Evolutionary conservation across 2,113 vertebrate genomes (phyloP).

Genomic region (Seriola rivoliana): DNA sequence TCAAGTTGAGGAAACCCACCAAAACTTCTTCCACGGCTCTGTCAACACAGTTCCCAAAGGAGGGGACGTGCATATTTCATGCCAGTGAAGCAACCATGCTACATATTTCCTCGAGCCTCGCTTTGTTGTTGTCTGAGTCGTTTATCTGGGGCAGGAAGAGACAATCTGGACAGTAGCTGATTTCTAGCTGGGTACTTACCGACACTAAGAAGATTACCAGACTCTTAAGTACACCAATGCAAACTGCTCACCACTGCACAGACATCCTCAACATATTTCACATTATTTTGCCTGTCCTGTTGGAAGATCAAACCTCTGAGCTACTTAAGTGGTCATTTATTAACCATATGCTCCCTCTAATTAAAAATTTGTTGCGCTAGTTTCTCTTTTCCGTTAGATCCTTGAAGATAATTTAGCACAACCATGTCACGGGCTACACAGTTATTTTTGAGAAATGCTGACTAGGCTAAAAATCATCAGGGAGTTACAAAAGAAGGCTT

Average conservation of each 20-base stretch:
- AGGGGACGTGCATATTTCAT: constrained; percentile 80
- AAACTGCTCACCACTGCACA: constrained; percentile 73
- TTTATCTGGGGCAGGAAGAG: constrained; percentile 83
- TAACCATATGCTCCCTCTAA: constrained; percentile 25
- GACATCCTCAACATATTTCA: constrained; percentile 63
- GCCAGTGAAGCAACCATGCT: constrained; percentile 61
- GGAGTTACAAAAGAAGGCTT: constrained; percentile 26
- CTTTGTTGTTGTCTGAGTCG: constrained; percentile 80
- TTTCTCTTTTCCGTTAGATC: constrained; percentile 1
- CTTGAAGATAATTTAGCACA: constrained; percentile 33
- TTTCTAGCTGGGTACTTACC: constrained; percentile 84
- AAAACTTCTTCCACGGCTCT: constrained; percentile 65
- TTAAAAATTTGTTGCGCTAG: constrained; percentile 19
- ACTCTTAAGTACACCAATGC: constrained; percentile 85
- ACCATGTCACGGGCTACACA: constrained; percentile 1
- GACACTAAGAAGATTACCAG: constrained; percentile 91
- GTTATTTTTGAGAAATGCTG: constrained; percentile 45
- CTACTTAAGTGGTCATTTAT: constrained; percentile 32
- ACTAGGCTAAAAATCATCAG: constrained; percentile 34
- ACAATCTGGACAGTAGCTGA: constrained; percentile 87
- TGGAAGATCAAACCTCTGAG: constrained; percentile 42
- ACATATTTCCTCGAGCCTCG: constrained; percentile 67
- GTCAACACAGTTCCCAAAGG: constrained; percentile 68
- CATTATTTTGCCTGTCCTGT: constrained; percentile 35
- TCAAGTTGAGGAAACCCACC: constrained; percentile 65